Percentiles rank a stretch among this genome's conserved stretches.
Conservation (phyloP, 2,113 vertebrate species). For the Corydoras sp. region DNA sequence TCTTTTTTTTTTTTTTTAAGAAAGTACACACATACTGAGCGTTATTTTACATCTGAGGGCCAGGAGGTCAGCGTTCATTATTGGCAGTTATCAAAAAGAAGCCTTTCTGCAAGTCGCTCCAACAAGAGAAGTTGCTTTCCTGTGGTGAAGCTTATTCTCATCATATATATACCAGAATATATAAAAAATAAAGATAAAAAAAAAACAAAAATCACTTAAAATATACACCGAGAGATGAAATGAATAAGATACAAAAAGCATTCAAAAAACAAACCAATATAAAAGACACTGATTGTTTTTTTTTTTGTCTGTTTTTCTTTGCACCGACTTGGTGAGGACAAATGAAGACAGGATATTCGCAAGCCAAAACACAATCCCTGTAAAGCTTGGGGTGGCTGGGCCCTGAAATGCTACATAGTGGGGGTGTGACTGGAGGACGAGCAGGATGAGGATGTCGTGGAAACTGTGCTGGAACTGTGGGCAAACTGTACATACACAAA, state of each 20-base stretch:
- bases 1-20: conserved; percentile 64
- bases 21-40: conserved; percentile 66
- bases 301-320: conserved; percentile 39
- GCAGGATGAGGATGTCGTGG: neutral
- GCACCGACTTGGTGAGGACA: conserved; percentile 73
- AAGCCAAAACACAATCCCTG: conserved; percentile 58
- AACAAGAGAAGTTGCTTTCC: conserved; percentile 72
- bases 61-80: conserved; percentile 77
- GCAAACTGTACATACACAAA: conserved; percentile 53
- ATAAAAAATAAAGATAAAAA: conserved; percentile 46
- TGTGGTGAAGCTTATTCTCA: conserved; percentile 80
- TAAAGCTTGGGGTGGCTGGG: conserved; percentile 50
- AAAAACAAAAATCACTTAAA: conserved; percentile 67
- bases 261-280: conserved; percentile 77
- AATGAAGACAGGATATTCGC: conserved; percentile 50
- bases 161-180: conserved; percentile 66
- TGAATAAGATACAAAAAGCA: conserved; percentile 75
- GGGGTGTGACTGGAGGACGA: conserved; percentile 15
- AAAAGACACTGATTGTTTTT: conserved; percentile 67
- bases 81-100: conserved; percentile 75
- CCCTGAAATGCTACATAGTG: conserved; percentile 21
- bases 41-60: conserved; percentile 73
- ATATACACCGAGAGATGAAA: conserved; percentile 87
- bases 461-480: neutral
- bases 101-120: conserved; percentile 69